A percentile compares a stretch with the other conserved stretches of the same genome.
Evolutionary conservation across 2,797 vertebrate species (phyloP).

Genomic region (Channallabes apus): DNA sequence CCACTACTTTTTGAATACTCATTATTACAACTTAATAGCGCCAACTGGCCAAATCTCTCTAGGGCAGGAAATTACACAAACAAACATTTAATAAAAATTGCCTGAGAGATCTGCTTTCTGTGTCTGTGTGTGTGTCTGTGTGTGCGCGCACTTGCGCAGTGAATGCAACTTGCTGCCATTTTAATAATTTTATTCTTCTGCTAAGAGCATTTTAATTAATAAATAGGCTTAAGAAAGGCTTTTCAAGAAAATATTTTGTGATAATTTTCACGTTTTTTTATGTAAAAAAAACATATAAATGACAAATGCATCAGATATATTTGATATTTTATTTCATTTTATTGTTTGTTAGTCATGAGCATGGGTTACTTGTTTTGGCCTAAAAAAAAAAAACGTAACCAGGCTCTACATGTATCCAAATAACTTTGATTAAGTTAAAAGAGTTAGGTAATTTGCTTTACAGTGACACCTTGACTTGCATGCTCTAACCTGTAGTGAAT

Average conservation of each 20-base stretch:
- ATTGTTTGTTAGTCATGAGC: background rate
- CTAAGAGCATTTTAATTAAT: background rate
- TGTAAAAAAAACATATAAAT: background rate
- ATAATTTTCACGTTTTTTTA: background rate
- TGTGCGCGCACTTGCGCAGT: background rate
- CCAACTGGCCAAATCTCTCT: background rate
- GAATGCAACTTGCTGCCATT: background rate
- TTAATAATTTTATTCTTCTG: slow-evolving; percentile 3
- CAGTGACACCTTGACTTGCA: background rate
- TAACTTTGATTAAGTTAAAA: background rate
- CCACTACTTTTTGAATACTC: background rate
- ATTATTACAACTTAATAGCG: background rate
- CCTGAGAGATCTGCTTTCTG: background rate
- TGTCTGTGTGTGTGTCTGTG: background rate
- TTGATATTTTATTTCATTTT: background rate
- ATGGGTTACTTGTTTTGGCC: background rate
- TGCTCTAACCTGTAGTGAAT: background rate
- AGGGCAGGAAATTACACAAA: background rate
- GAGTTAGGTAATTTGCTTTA: background rate
- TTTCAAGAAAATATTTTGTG: background rate
- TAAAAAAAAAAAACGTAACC: background rate
- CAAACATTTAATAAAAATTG: background rate
- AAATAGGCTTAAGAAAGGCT: background rate
- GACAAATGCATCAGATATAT: background rate
- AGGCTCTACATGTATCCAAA: background rate